These are phyloP conservation scores for Pantelozetes paolii DNA, from an alignment of 2,888 invertebrate genomes.

Conservation along the genomic window DNA sequence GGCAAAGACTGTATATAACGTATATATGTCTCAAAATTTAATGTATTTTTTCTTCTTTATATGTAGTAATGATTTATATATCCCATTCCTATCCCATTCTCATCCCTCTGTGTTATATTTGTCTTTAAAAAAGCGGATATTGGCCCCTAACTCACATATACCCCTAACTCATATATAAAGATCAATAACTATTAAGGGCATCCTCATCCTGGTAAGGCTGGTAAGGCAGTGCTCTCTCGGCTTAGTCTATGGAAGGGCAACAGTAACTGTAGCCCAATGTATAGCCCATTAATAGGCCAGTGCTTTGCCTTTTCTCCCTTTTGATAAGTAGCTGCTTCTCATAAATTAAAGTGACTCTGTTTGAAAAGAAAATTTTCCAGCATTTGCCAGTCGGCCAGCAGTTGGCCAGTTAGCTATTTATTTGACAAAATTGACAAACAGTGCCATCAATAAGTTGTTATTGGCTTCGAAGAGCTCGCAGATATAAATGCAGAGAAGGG, in stretches of 20 bases:
- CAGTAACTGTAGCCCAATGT: not conserved
- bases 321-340: constrained; percentile 25
- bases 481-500: constrained; percentile 9
- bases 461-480: constrained; percentile 1
- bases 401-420: constrained; percentile 29
- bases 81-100: constrained; percentile 14
- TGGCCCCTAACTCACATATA: not conserved
- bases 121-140: constrained; percentile 39
- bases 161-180: constrained; percentile 25
- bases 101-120: constrained; percentile 24
- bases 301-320: not conserved
- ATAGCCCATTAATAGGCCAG: constrained; percentile 12
- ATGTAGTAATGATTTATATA: constrained; percentile 27
- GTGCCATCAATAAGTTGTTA: constrained; percentile 18
- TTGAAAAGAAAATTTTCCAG: constrained; percentile 31
- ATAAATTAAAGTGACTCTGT: constrained; percentile 24
- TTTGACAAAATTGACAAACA: constrained; percentile 33
- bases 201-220: constrained; percentile 17
- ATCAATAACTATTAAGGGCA: constrained; percentile 28
- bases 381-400: constrained; percentile 4
- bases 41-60: not conserved
- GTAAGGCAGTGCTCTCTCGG: not conserved
- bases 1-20: not conserved
- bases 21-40: constrained; percentile 5
- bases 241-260: not conserved